phyloP scores from a whole-genome alignment of 2,888 invertebrate species.

The Drosophila engyochracea region DNA sequence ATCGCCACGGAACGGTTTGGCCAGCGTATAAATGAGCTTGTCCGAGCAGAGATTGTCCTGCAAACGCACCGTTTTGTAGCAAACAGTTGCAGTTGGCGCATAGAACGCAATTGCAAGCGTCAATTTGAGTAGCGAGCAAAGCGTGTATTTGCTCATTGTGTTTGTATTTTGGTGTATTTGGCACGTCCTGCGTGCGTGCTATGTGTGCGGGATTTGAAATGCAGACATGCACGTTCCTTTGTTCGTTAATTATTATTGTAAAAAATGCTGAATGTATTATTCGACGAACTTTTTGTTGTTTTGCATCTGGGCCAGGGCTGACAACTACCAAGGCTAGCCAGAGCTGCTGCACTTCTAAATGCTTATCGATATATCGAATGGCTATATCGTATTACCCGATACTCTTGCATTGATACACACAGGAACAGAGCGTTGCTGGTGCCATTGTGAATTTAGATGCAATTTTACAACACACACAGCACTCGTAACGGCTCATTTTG shows the following conservation, averaged over 20 bases:
- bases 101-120: constrained; percentile 50
- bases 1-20: constrained; percentile 81
- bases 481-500: not conserved
- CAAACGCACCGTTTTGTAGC: constrained; percentile 72
- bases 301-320: constrained; percentile 57
- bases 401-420: not conserved
- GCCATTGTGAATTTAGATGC: not conserved
- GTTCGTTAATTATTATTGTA: constrained; percentile 16
- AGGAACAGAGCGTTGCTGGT: not conserved
- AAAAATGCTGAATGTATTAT: too few species aligned
- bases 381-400: not conserved
- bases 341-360: constrained; percentile 13
- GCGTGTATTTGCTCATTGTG: constrained; percentile 56
- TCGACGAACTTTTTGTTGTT: constrained; percentile 51
- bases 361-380: not conserved
- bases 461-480: not conserved
- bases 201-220: constrained; percentile 18
- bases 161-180: constrained; percentile 16
- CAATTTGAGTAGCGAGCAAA: constrained; percentile 50
- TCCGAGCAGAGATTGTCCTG: constrained; percentile 83
- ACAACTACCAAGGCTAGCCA: constrained; percentile 42
- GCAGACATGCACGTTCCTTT: constrained; percentile 34
- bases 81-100: constrained; percentile 34
- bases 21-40: constrained; percentile 73
- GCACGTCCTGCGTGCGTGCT: constrained; percentile 46